Evolutionary conservation across 2,888 invertebrate genomes (phyloP).

Genomic region (Brachylomia viminalis): DNA sequence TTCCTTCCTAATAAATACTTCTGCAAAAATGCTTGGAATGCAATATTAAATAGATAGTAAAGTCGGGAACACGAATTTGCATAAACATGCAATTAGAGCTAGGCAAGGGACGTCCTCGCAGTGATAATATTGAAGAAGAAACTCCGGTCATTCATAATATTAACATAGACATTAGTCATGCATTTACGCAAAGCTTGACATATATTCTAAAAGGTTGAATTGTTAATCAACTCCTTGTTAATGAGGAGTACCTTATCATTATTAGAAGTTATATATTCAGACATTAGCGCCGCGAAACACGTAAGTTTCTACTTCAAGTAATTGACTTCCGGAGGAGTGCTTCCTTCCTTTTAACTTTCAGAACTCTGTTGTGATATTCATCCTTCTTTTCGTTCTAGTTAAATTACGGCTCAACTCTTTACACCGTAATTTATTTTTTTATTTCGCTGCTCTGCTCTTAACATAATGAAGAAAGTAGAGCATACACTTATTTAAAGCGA

Average conservation of each 20-base stretch:
- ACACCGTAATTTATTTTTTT: constrained; percentile 1
- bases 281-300: constrained; percentile 41
- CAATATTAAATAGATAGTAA: constrained; percentile 72
- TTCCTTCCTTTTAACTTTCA: constrained; percentile 54
- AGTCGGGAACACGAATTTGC: constrained; percentile 74
- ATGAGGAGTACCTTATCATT: constrained; percentile 33
- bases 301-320: constrained; percentile 55
- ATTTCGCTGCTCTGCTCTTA: constrained; percentile 7
- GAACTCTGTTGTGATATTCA: constrained; percentile 51
- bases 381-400: constrained; percentile 38
- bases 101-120: constrained; percentile 71
- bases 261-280: constrained; percentile 42
- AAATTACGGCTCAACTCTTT: constrained; percentile 38
- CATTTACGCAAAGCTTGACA: constrained; percentile 50
- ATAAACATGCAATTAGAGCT: constrained; percentile 83
- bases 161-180: constrained; percentile 64
- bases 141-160: constrained; percentile 65
- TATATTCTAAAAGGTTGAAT: constrained; percentile 52
- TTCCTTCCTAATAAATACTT: constrained; percentile 34
- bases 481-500: constrained; percentile 7
- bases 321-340: constrained; percentile 58
- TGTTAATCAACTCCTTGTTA: constrained; percentile 51
- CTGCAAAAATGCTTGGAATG: constrained; percentile 68
- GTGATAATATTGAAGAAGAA: constrained; percentile 77
- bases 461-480: constrained; percentile 15